These are phyloP conservation scores for Daktulosphaira vitifoliae DNA, from an alignment of 1,140 invertebrate genomes.

Conservation along the genomic window DNA sequence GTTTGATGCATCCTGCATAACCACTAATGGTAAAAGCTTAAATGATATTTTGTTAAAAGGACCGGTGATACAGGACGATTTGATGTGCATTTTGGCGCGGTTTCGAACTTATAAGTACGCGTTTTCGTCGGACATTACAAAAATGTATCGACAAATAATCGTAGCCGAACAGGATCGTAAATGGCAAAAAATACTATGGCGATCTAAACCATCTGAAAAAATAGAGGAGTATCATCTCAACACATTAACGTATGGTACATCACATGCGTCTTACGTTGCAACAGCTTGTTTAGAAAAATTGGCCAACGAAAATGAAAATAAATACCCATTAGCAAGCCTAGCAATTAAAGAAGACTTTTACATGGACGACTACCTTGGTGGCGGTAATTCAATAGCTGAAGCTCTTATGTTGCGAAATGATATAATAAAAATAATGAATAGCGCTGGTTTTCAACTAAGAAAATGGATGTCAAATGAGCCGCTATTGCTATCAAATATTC, in stretches of 20 bases:
- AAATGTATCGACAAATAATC: slow-evolving; percentile 1
- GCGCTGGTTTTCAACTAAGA: too few relatives aligned
- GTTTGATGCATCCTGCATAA: too few relatives aligned
- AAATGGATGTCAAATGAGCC: slow-evolving; percentile 1
- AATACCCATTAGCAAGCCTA: background rate
- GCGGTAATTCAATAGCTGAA: background rate
- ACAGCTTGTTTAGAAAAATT: slow-evolving; percentile 42
- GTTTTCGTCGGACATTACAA: too few relatives aligned
- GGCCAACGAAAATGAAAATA: slow-evolving; percentile 34
- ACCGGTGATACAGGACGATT: too few relatives aligned
- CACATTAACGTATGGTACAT: slow-evolving; percentile 42
- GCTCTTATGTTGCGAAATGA: background rate
- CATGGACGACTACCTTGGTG: too few relatives aligned
- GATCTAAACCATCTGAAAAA: slow-evolving; percentile 36
- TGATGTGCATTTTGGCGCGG: too few relatives aligned
- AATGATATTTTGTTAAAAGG: too few relatives aligned
- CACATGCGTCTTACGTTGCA: slow-evolving; percentile 41
- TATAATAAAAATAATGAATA: background rate
- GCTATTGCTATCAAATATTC: background rate
- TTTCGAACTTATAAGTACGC: too few relatives aligned
- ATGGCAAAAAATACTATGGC: slow-evolving; percentile 43
- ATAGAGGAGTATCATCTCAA: slow-evolving; percentile 40
- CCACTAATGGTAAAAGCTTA: too few relatives aligned
- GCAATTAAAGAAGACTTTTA: slow-evolving; percentile 3
- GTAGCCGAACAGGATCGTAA: background rate